Evolutionary conservation across 1,140 invertebrate genomes (phyloP).

Genomic region (Tribolium castaneum): DNA sequence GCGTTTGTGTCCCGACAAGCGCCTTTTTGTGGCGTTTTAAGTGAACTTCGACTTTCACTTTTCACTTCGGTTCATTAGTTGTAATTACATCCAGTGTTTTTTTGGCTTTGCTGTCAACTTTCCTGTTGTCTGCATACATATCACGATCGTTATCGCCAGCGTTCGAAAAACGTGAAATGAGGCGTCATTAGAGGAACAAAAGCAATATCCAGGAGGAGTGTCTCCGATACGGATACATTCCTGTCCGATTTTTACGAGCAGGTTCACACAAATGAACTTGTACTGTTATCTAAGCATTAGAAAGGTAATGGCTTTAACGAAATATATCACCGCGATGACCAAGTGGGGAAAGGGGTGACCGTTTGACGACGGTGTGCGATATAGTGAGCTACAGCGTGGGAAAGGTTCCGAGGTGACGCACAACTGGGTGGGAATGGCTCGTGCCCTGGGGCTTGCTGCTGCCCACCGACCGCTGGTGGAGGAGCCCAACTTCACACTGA

Average conservation of each 20-base stretch:
- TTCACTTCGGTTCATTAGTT: background rate
- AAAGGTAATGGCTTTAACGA: conserved; percentile 33
- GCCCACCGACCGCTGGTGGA: conserved; percentile 18
- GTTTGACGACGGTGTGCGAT: conserved; percentile 22
- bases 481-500: background rate
- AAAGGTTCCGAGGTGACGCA: conserved; percentile 39
- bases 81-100: background rate
- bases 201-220: background rate
- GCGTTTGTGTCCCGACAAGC: background rate
- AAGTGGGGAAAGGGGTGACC: conserved; percentile 23
- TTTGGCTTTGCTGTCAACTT: background rate
- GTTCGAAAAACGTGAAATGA: background rate
- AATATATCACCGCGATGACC: conserved; percentile 29
- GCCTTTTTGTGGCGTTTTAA: background rate
- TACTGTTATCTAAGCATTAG: conserved; percentile 39
- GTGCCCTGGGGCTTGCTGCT: conserved; percentile 30
- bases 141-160: background rate
- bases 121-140: background rate
- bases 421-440: conserved; percentile 37
- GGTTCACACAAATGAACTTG: conserved; percentile 36
- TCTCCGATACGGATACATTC: conserved; percentile 1
- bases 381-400: conserved; percentile 39
- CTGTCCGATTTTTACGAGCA: conserved; percentile 5
- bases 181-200: conserved; percentile 3
- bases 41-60: background rate